phyloP scores from a whole-genome alignment of 2,888 invertebrate species.

The Apeira syringaria region DNA sequence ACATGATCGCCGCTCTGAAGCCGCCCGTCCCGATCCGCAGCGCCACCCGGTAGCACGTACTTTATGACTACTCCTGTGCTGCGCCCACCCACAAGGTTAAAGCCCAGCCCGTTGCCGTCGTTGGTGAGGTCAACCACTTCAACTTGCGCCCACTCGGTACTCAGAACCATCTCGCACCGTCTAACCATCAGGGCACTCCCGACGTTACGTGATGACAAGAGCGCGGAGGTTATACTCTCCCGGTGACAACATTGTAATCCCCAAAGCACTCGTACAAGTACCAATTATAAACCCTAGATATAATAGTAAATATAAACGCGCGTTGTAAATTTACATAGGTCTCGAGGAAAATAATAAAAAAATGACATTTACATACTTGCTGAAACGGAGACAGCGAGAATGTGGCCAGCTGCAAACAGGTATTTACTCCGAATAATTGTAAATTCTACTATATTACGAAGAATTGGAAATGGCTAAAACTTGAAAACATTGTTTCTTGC shows the following conservation, averaged over 20 bases:
- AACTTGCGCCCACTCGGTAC: constrained; percentile 99
- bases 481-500: not conserved
- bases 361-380: constrained; percentile 84
- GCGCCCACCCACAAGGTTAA: constrained; percentile 98
- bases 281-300: constrained; percentile 6
- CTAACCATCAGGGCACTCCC: constrained; percentile 74
- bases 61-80: constrained; percentile 99
- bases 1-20: constrained; percentile 99
- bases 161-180: constrained; percentile 89
- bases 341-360: constrained; percentile 41
- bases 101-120: constrained; percentile 98
- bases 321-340: constrained; percentile 38
- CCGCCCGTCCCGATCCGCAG: constrained; percentile 97
- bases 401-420: constrained; percentile 72
- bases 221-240: constrained; percentile 67
- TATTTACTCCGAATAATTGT: constrained; percentile 58
- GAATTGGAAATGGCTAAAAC: not conserved
- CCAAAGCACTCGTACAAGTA: not conserved
- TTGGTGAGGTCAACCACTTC: constrained; percentile 99
- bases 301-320: constrained; percentile 30
- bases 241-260: constrained; percentile 48
- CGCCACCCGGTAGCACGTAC: constrained; percentile 97
- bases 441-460: constrained; percentile 27
- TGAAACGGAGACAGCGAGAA: constrained; percentile 76
- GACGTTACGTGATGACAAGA: constrained; percentile 71